These are phyloP conservation scores for Hydrophis major DNA, from an alignment of 2,797 vertebrate species.

Conservation along the genomic window DNA sequence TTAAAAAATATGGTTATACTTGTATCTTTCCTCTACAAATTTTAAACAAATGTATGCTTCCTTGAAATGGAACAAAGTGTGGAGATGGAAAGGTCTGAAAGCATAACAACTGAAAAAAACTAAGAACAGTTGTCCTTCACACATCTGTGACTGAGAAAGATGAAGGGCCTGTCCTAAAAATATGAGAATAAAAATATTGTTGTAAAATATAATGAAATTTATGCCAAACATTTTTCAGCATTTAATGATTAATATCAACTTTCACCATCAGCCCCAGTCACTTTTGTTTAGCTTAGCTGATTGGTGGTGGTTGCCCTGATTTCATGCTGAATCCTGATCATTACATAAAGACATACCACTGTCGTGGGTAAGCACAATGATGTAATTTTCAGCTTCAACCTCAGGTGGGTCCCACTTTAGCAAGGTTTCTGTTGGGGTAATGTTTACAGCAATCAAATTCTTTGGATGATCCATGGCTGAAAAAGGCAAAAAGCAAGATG, in stretches of 20 bases:
- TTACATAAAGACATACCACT: conserved; percentile 71
- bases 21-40: background rate
- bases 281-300: background rate
- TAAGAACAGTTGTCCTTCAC: background rate
- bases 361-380: conserved; percentile 83
- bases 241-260: background rate
- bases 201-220: background rate
- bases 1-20: background rate
- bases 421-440: conserved; percentile 88
- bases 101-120: background rate
- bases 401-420: conserved; percentile 86
- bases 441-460: conserved; percentile 83
- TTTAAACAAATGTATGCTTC: background rate
- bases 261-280: background rate
- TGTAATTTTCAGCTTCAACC: conserved; percentile 87
- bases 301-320: background rate
- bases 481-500: background rate
- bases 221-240: background rate
- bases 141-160: background rate
- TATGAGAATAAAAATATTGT: background rate
- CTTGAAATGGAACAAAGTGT: background rate
- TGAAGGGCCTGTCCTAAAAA: background rate
- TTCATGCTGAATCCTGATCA: background rate
- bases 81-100: background rate
- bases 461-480: conserved; percentile 91